Evolutionary conservation across 2,113 vertebrate species (phyloP), one percentile per base, ranked within the genome.

Genomic region (Gambusia affinis): DNA sequence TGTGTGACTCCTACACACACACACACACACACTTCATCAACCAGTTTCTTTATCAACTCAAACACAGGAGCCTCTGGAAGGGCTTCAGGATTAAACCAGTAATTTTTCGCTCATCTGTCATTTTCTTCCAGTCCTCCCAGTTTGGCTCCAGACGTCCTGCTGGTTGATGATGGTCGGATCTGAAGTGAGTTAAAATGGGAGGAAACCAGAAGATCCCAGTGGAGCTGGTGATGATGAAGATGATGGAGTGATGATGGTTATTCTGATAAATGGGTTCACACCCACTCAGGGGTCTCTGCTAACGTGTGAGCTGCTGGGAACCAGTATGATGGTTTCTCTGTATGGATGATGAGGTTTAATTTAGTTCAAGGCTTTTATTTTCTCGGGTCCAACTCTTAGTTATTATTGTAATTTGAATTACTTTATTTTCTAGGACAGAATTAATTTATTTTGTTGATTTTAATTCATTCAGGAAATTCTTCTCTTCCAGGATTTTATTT

Each of bases 221-320:
- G 7, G 64, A 22, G 28, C 12, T 22, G 60, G 4, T 27, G 73
- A 64, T 19, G 42, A 1, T 47, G 44, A 47, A 37, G 80, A 8
- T 67, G 83, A 73, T 39, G 64, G 33, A 22, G 63, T 8, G 73
- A 71, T 82, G 85, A 87, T 64, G 80, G 17, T 86, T 61, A 71
- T 78, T 66, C 51, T 65, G 1, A 77, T 22, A 60, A 79, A 74
- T 85, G 76, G 71, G 10, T 57, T 84, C 73, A 67, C 81, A 70
- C 81, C 75, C 73, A 35, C 81, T 27, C 4, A 83, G 81, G 72
- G 75, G 79, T 79, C 73, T 60, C 51, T 57, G 28, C 12, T 63
- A 8, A 44, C 60, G 66, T 73, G 70, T 30, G 76, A 10, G 15
- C 63, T 14, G 39, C 35, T 39, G 64, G 64, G 22, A 12, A 66